Evolutionary conservation across 53 echinoderm and acorn worm species (phyloP), one percentile per base, ranked within the genome.

Genomic region (Astropecten irregularis): DNA sequence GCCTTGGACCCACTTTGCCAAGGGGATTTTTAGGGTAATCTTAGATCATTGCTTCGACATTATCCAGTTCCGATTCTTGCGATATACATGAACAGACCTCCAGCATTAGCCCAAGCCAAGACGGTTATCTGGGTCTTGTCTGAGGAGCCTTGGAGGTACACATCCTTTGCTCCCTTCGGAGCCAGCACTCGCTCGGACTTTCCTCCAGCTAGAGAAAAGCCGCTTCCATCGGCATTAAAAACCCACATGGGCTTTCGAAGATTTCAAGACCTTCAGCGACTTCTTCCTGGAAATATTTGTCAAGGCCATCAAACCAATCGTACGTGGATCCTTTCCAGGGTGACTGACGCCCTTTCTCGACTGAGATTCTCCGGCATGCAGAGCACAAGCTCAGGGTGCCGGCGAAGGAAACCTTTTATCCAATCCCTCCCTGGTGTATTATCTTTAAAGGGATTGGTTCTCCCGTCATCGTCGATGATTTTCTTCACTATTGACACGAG

Each of bases 171-270:
- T 6, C 81, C 59, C 23, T 20, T 61, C 1, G 42, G 71, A 2
- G 89, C 84, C 0, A 89, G 8, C 0, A 84, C 77, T 39, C 49
- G 76, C 3, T 77, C 79, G 1, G 25, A 9, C 29, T 84, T 84
- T 1, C 55, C 57, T 15, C 81, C 81, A 2, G 60, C 63, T 1
- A 79, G 53, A 6, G 84, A 81, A 52, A 89, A 89, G 3, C 71
- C 83, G 18, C 69, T 85, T 37, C 85, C 90, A 71, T 90, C 84
- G 1, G 85, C 85, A 63, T 90, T 90, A 37, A 68, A 90, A 4
- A 90, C 34, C 11, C 84, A 48, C 11, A 60, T 13, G 82, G 81
- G 33, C 59, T 71, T 0, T 49, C 13, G 22, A 90, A 36, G n/a
- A 90, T 53, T 2, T 9, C 73, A 3, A 51, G 31, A 40, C 76